phyloP scores from a whole-genome alignment of 1,140 invertebrate genomes.

The Stenopsyche tienmushanensis region DNA sequence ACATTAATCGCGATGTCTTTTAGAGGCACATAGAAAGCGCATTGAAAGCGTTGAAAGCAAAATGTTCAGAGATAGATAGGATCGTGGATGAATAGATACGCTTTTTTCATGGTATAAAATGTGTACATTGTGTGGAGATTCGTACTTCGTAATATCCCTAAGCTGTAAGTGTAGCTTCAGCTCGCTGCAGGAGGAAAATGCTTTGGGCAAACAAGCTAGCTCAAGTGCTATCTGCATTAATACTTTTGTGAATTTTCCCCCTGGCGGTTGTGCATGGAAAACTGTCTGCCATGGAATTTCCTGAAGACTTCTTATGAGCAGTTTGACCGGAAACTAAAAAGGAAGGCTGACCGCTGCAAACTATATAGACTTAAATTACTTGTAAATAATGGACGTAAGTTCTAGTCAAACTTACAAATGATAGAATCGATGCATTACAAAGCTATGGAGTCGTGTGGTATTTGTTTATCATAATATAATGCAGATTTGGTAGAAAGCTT shows the following conservation, averaged over 20 bases:
- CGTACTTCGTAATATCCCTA: neutral
- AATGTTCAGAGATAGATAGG: too few species aligned
- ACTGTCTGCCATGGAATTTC: slow-evolving; percentile 11
- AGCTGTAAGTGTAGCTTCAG: neutral
- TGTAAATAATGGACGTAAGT: too few species aligned
- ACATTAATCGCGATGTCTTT: too few species aligned
- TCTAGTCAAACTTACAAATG: too few species aligned
- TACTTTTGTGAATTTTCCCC: slow-evolving; percentile 23
- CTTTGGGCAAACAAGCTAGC: slow-evolving; percentile 25
- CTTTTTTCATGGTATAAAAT: neutral
- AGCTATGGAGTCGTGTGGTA: too few species aligned
- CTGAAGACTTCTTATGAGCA: too few species aligned
- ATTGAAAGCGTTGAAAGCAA: too few species aligned
- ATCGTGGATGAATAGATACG: neutral
- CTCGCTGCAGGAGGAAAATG: slow-evolving; percentile 12
- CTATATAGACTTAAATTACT: too few species aligned
- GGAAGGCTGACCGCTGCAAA: too few species aligned
- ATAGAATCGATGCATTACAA: too few species aligned
- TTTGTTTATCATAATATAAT: slow-evolving; percentile 13
- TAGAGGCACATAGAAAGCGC: too few species aligned
- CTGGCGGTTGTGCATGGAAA: neutral
- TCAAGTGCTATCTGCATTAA: slow-evolving; percentile 32
- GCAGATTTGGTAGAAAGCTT: slow-evolving; percentile 13
- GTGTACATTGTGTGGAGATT: neutral
- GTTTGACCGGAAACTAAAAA: too few species aligned